Base-by-base conservation (phyloP, 2,888 invertebrate species). In the Dryobota labecula region DNA sequence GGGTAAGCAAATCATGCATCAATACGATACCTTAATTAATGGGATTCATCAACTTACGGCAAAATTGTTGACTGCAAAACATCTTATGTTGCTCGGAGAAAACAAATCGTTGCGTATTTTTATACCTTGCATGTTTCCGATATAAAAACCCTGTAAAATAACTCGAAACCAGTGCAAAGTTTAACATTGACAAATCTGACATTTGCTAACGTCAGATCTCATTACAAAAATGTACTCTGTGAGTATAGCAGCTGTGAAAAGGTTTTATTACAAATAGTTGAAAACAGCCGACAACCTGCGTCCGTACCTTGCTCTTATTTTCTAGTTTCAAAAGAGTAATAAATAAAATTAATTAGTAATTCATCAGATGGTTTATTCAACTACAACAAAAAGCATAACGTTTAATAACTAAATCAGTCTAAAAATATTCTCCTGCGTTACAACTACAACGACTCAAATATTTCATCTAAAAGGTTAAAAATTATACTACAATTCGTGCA, bases 341-440 rank as follows among this genome's bases (percentile, higher is more conserved):
- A 83, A 86, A 80, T 82, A 63, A 85, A 87, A 89, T 67, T 58
- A 66, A 60, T 74, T 81, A 86, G 86, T 63, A 76, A 77, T 89
- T 90, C 90, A 89, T 94, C 92, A 93, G 92, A 93, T 91, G 92
- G 91, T 96, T 95, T 95, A 95, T 93, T 96, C 90, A 95, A 95
- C 95, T 95, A 95, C 95, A 95, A 95, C 94, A 95, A 95, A 95
- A 96, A 95, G 93, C 95, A 94, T 95, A 95, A 95, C 93, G 84
- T 92, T 95, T 94, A 92, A 93, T 85, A 96, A 95, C 95, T 95
- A 96, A 96, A 95, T 96, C 96, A 96, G 96, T 96, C 96, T 96
- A 96, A 95, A 95, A 94, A 95, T 95, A 94, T 94, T 93, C 93
- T 93, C 94, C 93, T 92, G 94, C 90, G 82, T 89, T 91, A 91